These are phyloP conservation scores for Notodonta ziczac DNA, from an alignment of 2,888 invertebrate species.

Conservation along the genomic window DNA sequence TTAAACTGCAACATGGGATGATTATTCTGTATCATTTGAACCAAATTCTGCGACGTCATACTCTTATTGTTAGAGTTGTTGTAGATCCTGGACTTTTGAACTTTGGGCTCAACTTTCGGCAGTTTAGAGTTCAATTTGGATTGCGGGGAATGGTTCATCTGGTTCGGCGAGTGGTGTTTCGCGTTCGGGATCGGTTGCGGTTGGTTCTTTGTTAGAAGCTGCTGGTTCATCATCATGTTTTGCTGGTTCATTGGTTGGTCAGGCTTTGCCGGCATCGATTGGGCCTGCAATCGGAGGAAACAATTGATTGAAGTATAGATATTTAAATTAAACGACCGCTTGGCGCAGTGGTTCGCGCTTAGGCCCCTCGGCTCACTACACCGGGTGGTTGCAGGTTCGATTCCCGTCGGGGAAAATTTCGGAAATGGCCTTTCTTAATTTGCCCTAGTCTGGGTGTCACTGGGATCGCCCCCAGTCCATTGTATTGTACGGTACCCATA, in stretches of 20 bases:
- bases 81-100: constrained; percentile 63
- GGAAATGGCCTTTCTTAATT: too few relatives aligned
- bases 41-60: constrained; percentile 67
- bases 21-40: constrained; percentile 74
- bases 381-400: too few relatives aligned
- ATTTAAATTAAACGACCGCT: too few relatives aligned
- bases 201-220: constrained; percentile 45
- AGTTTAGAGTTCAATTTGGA: constrained; percentile 22
- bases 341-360: too few relatives aligned
- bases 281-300: constrained; percentile 49
- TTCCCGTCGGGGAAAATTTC: too few relatives aligned
- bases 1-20: constrained; percentile 76
- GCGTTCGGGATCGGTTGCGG: constrained; percentile 37
- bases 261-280: constrained; percentile 56
- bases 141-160: constrained; percentile 51
- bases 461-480: too few relatives aligned
- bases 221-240: constrained; percentile 53
- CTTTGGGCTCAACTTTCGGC: constrained; percentile 47
- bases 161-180: constrained; percentile 33
- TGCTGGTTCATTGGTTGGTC: constrained; percentile 46
- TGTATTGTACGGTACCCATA: too few relatives aligned
- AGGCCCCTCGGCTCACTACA: too few relatives aligned
- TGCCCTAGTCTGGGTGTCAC: too few relatives aligned
- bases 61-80: constrained; percentile 59
- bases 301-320: too few relatives aligned